Base-by-base conservation (phyloP, 2,113 vertebrate species). In the Elephantulus edwardii region DNA sequence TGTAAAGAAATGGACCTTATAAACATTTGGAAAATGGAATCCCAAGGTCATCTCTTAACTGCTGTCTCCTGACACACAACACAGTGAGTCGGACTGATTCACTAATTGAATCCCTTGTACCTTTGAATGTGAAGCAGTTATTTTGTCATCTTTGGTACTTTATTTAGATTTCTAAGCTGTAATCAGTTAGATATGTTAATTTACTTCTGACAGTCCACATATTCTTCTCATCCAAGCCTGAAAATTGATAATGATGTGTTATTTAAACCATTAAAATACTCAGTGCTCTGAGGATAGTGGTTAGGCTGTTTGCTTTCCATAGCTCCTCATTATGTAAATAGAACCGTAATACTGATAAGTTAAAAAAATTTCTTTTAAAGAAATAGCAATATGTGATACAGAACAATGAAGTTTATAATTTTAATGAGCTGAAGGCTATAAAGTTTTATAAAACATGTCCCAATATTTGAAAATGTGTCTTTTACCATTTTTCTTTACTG, bases 101-200 rank as follows among this genome's bases (percentile, higher is more conserved):
- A 26, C 5, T 4, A 5, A 54, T 95, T 79, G 66, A 72, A 40
- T 8, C 66, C 38, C 58, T 94, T 64, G 46, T 88, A 80, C 30
- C 33, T 94, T 95, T 71, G 70, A 92, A 42, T 94, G 80, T 50
- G 78, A 88, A 58, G 0, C 89, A 92, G 84, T 50, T 90, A 72
- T 79, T 84, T 86, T 92, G 78, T 93, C 8, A 24, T 88, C 20
- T 88, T 2, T 90, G 71, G 20, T 6, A 91, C 79, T 94, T 95
- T 74, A 72, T 92, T 94, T 95, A 79, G 79, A 64, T 80, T 88
- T 94, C 44, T 92, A 62, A 96, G 71, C 60, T 86, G 8, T 93
- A 80, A n/a, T 92, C 44, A 74, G 14, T 83, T 68, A 89, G n/a
- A 9, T 82, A 60, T 88, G 71, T 93, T 84, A 84, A 80, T 94